These are phyloP conservation scores for Drosophila sproati DNA, from an alignment of 1,140 invertebrate species.

Conservation along the genomic window DNA sequence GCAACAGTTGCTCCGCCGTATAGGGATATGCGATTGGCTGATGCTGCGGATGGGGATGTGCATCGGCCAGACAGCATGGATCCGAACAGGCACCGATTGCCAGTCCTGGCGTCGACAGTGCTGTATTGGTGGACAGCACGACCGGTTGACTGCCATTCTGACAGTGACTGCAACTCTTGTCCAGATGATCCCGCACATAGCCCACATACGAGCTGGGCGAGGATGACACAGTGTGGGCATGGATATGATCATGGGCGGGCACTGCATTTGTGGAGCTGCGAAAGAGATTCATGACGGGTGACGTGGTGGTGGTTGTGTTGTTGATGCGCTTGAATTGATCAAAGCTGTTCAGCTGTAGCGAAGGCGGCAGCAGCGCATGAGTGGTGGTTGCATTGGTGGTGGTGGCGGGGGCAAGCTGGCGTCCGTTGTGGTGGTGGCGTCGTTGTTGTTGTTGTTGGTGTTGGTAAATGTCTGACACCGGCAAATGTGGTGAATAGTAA, in stretches of 20 bases:
- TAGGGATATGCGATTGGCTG: slow-evolving; percentile 76
- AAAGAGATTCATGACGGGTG: slow-evolving; percentile 81
- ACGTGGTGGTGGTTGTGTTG: slow-evolving; percentile 42
- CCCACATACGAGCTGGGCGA: slow-evolving; percentile 77
- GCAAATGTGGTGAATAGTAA: slow-evolving; percentile 64
- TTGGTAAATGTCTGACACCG: slow-evolving; percentile 44
- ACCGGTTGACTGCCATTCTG: slow-evolving; percentile 81
- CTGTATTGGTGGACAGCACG: slow-evolving; percentile 78
- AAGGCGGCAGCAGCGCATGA: slow-evolving; percentile 50
- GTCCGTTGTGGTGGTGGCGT: slow-evolving; percentile 62
- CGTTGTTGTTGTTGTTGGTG: slow-evolving; percentile 46
- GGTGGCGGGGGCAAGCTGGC: slow-evolving; percentile 55
- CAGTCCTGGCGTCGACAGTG: slow-evolving; percentile 65
- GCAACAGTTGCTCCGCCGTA: slow-evolving; percentile 63
- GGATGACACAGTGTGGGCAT: slow-evolving; percentile 70
- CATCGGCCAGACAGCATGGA: slow-evolving; percentile 76
- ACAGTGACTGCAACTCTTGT: slow-evolving; percentile 82
- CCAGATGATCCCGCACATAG: slow-evolving; percentile 80
- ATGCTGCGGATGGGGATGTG: slow-evolving; percentile 81
- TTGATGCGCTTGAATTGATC: slow-evolving; percentile 76
- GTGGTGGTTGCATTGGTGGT: slow-evolving; percentile 33
- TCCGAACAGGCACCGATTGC: slow-evolving; percentile 74
- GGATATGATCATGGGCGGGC: slow-evolving; percentile 58
- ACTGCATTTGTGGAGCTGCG: slow-evolving; percentile 61
- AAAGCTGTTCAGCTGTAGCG: slow-evolving; percentile 60